These are phyloP conservation scores for Pithys albifrons DNA, from an alignment of 2,113 vertebrate species.

Conservation along the genomic window DNA sequence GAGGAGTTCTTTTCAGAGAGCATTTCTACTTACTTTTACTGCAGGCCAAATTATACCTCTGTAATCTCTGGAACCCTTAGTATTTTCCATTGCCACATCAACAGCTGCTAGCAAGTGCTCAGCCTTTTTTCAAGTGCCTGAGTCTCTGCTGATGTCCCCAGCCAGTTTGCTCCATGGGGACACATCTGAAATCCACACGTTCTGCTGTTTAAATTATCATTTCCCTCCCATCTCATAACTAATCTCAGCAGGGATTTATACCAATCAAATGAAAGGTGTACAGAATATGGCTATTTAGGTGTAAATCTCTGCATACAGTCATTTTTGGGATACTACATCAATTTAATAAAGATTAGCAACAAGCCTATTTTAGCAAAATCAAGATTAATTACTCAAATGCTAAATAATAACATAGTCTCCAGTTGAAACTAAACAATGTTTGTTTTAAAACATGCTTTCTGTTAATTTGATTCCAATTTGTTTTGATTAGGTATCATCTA, in stretches of 20 bases:
- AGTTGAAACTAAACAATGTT: neutral
- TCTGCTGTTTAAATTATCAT: neutral
- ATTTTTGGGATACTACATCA: neutral
- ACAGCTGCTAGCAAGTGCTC: slow-evolving; percentile 49
- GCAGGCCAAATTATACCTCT: slow-evolving; percentile 45
- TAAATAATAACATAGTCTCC: neutral
- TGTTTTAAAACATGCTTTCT: neutral
- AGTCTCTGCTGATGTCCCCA: neutral
- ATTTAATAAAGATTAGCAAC: neutral
- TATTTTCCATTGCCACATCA: slow-evolving; percentile 68
- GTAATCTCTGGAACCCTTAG: slow-evolving; percentile 58
- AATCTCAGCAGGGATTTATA: neutral
- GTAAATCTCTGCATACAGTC: neutral
- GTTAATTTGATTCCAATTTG: neutral
- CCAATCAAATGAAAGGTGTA: neutral
- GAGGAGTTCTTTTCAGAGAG: neutral
- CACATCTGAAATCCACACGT: neutral
- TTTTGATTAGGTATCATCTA: neutral
- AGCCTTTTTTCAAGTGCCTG: neutral
- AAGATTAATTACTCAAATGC: neutral
- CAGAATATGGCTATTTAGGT: neutral
- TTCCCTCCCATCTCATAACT: neutral
- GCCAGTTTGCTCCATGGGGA: neutral
- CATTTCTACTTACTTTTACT: slow-evolving; percentile 22
- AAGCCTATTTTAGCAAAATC: neutral